These are phyloP conservation scores for Sepioteuthis lessoniana DNA, from an alignment of 2,888 invertebrate species.

Conservation along the genomic window DNA sequence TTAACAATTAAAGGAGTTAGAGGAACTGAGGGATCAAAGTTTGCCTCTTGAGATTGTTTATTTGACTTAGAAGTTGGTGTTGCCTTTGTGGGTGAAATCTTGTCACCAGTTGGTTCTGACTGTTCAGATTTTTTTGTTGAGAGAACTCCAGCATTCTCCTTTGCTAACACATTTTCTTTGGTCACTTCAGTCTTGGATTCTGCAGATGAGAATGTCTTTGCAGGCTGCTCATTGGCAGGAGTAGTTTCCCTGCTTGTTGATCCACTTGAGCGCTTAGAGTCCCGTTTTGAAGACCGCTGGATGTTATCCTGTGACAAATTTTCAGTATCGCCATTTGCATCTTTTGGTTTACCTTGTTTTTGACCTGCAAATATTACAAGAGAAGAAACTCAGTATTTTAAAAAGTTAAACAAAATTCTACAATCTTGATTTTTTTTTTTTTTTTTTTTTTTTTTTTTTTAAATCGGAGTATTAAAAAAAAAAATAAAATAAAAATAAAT, in stretches of 20 bases:
- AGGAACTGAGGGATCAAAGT: conserved; percentile 43
- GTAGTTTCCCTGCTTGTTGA: conserved; percentile 44
- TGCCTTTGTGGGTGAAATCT: conserved; percentile 3
- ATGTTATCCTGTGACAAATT: conserved; percentile 38
- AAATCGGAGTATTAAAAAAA: not conserved
- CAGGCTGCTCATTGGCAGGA: conserved; percentile 43
- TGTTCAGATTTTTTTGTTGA: not conserved
- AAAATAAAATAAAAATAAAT: not conserved
- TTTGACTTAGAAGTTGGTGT: conserved; percentile 37
- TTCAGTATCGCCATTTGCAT: conserved; percentile 44
- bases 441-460: too few species aligned
- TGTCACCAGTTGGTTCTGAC: not conserved
- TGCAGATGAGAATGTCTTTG: conserved; percentile 34
- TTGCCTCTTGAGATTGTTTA: not conserved
- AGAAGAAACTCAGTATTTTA: not conserved
- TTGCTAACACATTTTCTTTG: conserved; percentile 36
- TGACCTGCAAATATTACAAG: not conserved
- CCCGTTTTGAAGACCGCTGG: conserved; percentile 41
- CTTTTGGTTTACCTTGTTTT: conserved; percentile 46
- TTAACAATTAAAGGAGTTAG: conserved; percentile 47
- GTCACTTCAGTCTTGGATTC: conserved; percentile 35
- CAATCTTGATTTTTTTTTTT: not conserved
- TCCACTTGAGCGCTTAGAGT: conserved; percentile 42
- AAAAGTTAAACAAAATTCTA: not conserved
- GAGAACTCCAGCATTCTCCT: too few species aligned